A percentile compares a stretch with the other conserved stretches of the same genome.
phyloP scores from a whole-genome alignment of 2,113 vertebrate species.

The Hucho hucho region DNA sequence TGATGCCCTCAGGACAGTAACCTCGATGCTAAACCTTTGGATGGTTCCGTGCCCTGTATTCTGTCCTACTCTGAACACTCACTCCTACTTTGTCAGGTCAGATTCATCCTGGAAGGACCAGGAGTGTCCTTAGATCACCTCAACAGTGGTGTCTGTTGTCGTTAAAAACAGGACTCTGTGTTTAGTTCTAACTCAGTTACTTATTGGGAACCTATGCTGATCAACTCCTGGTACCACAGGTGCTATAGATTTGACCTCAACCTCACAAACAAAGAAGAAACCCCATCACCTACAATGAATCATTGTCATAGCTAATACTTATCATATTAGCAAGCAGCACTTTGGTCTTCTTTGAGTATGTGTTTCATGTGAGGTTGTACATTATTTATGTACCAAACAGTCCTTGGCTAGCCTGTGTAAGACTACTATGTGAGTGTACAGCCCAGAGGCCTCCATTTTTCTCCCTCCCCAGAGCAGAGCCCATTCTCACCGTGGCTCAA shows the following conservation, averaged over 20 bases:
- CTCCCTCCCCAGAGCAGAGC: conserved; percentile 31
- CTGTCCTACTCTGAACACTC: conserved; percentile 13
- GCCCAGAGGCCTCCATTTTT: conserved; percentile 9
- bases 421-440: conserved; percentile 7
- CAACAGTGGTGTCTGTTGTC: background rate
- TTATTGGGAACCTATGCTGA: no score
- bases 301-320: no score
- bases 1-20: conserved; percentile 14
- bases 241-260: no score
- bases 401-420: background rate
- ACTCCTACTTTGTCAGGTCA: background rate
- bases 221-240: no score
- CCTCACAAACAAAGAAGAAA: no score
- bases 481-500: conserved; percentile 31
- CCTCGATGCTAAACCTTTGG: conserved; percentile 19
- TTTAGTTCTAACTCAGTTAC: no score
- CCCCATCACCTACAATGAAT: no score
- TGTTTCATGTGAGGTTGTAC: background rate
- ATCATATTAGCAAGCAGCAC: no score
- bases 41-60: background rate
- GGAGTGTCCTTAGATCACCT: conserved; percentile 6
- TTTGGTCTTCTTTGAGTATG: no score
- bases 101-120: background rate
- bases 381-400: background rate
- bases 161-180: no score